Evolutionary conservation across 2,888 invertebrate genomes (phyloP), one percentile per base, ranked within the genome.

Genomic region (Cataglyphis altisquamis): DNA sequence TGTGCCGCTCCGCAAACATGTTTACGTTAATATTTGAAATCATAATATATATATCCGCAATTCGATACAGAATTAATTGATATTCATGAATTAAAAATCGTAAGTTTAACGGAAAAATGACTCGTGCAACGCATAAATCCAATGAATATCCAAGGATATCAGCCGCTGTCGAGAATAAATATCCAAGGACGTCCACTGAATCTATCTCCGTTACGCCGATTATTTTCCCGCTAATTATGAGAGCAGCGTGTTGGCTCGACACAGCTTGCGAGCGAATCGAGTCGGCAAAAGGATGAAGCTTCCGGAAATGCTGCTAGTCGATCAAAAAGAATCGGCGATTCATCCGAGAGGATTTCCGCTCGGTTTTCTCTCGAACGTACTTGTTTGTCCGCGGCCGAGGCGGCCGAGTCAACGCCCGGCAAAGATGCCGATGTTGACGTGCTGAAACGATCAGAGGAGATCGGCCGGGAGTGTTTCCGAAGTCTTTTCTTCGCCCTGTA

Each of bases 381-480:
- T 90, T 92, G 91, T 36, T 92, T 89, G n/a, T 87, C 64, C 18
- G 89, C 62, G 29, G 84, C 74, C 29, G 29, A 29, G 36, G 86
- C 48, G 18, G 86, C 66, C 10, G 90, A 80, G 67, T 90, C 88
- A 57, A 87, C 84, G 78, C 67, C 84, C 10, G 90, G 63, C 29
- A 89, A 82, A 18, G 91, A 90, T 10, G 88, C 87, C 29, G 94
- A 92, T 1, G 90, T 85, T 6, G 94, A 91, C n/a, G 92, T 92
- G 74, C 92, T 94, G 60, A 92, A 93, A 32, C 36, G 78, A 55
- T 91, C 91, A 80, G 90, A 92, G 62, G 92, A 92, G 77, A 92
- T 93, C 29, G 90, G 93, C 0, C 89, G 87, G 66, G 90, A 88
- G 29, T 88, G 87, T 78, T 91, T 92, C 25, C 87, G 88, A n/a